Conservation (phyloP, 2,888 invertebrate species). For the Plagodis pulveraria region DNA sequence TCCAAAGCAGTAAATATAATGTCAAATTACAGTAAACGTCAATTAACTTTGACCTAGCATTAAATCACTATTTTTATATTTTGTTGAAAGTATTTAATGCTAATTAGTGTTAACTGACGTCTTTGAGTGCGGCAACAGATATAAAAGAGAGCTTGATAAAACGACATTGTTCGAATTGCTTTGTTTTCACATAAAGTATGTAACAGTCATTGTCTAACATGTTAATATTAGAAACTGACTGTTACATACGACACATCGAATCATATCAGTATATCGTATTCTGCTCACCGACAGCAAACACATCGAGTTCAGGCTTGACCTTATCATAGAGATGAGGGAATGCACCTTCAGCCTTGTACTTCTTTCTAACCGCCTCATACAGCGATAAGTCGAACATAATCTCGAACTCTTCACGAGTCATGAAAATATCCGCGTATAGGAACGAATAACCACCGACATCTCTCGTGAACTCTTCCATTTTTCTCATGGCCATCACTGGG, state of each 20-base stretch:
- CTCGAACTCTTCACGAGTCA: conserved; percentile 87
- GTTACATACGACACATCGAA: conserved; percentile 1
- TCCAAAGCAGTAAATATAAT: too few relatives aligned
- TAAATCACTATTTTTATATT: too few relatives aligned
- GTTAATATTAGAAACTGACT: background rate
- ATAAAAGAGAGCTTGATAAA: too few relatives aligned
- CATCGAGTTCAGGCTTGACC: conserved; percentile 87
- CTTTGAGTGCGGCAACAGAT: too few relatives aligned
- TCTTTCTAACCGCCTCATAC: conserved; percentile 85
- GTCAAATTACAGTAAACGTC: too few relatives aligned
- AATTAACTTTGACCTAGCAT: too few relatives aligned
- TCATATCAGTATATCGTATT: conserved; percentile 53
- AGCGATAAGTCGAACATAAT: conserved; percentile 88
- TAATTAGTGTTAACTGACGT: too few relatives aligned
- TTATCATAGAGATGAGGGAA: conserved; percentile 89
- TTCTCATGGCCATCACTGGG: conserved; percentile 87
- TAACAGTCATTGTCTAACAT: too few relatives aligned
- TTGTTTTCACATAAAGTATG: too few relatives aligned
- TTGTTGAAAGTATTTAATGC: too few relatives aligned
- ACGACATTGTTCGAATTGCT: too few relatives aligned
- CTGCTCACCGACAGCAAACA: conserved; percentile 83
- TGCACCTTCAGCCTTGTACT: conserved; percentile 84
- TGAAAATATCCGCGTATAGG: conserved; percentile 89
- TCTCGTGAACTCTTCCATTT: conserved; percentile 88
- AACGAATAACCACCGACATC: conserved; percentile 89